Percentiles rank a stretch among this genome's conserved stretches.
Evolutionary conservation across 2,888 invertebrate species (phyloP).

Genomic region (Sphinx pinastri): DNA sequence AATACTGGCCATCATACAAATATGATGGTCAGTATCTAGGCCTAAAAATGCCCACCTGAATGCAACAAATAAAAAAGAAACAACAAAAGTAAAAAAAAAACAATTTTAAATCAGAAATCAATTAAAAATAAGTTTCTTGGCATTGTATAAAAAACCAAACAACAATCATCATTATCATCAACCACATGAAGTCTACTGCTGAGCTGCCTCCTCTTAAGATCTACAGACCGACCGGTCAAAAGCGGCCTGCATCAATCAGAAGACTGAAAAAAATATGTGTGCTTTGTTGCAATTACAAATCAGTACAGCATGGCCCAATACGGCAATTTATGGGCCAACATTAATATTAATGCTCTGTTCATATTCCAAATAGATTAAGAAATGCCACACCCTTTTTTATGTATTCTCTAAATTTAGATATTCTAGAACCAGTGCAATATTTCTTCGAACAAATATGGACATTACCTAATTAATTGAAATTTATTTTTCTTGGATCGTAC

Average conservation of each 20-base stretch:
- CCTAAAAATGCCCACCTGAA: too few relatives aligned
- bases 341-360: slow-evolving; percentile 35
- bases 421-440: slow-evolving; percentile 8
- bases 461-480: slow-evolving; percentile 17
- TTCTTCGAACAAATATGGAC: slow-evolving; percentile 2
- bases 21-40: too few relatives aligned
- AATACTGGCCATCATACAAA: too few relatives aligned
- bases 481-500: slow-evolving; percentile 2
- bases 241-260: background rate
- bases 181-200: too few relatives aligned
- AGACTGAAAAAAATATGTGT: background rate
- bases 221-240: too few relatives aligned
- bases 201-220: too few relatives aligned
- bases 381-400: slow-evolving; percentile 27
- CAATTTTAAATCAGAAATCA: too few relatives aligned
- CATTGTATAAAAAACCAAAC: too few relatives aligned
- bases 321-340: slow-evolving; percentile 30
- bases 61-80: too few relatives aligned
- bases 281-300: background rate
- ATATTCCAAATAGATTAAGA: slow-evolving; percentile 37
- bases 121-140: too few relatives aligned
- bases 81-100: too few relatives aligned
- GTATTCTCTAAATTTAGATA: slow-evolving; percentile 13
- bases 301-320: background rate
- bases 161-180: too few relatives aligned